Evolutionary conservation across 37 sponge, comb jelly and placozoan species (phyloP), one percentile per base, ranked within the genome.

Genomic region (Petrosia ficiformis): DNA sequence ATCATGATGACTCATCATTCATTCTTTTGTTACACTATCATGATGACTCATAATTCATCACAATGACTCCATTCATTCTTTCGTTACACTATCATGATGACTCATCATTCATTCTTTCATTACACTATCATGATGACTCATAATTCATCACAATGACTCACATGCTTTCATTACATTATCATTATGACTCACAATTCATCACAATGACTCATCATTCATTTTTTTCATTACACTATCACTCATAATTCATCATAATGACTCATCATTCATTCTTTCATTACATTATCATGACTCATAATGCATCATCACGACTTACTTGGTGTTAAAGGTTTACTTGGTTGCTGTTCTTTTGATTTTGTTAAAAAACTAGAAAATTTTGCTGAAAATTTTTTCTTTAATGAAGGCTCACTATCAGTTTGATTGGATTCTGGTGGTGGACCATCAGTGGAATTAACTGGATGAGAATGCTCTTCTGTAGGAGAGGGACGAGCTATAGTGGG

Each of bases 321-420:
- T 22, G 63, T 6, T 26, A 29, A 36, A 19, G 34, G 6, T 31
- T 42, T 14, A 4, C 31, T 64, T 41, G 57, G 66, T 19, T 37
- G 26, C 21, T n/a, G 57, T 76, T 28, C 32, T 42, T 57, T 61
- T n/a, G 63, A 61, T 61, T 61, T 63, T 24, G 72, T 39, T 30
- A 71, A 44, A 54, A 84, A 77, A 10, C 85, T 73, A 37, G 80
- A 66, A 31, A 80, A 30, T 37, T 36, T 71, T 24, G 78, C 76
- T 1, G 85, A 67, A 19, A 86, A 68, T 65, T 79, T 86, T 19
- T 72, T 56, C 0, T 57, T 52, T 40, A 86, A 11, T 39, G 77
- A 76, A n/a, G n/a, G n/a, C 24, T 41, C 77, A 26, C 28, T 29
- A 26, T 61, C 63, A 61, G 63, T 61, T 6, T 22, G 11, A 8